Evolutionary conservation across 2,797 vertebrate species (phyloP), one percentile per base, ranked within the genome.

Genomic region (Enoplosus armatus): DNA sequence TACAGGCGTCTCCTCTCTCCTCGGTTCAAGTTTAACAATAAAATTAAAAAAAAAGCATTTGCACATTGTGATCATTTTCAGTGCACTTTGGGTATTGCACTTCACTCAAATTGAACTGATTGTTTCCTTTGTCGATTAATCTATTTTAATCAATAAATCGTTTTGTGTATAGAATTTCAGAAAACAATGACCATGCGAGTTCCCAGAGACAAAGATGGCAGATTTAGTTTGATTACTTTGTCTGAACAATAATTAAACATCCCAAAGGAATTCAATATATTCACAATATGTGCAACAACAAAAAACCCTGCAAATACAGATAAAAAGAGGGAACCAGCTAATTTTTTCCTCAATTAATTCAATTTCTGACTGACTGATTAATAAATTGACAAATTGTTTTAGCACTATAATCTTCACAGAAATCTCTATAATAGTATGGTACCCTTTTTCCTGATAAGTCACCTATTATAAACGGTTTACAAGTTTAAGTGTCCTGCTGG

Each of bases 191-290:
- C 14, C 11, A 8, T 47, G 10, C 10, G 39, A 27, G 24, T 48
- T 48, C 10, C 9, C 10, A 6, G 22, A 11, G 6, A 45, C 27
- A 8, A 26, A 55, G 16, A 24, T 18, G 11, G 16, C 22, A 26
- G 15, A 18, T 51, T 12, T 22, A 69, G 9, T 33, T n/a, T 26
- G 3, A 11, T 22, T 29, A 8, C 10, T 63, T n/a, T 37, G 29
- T 29, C 56, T 72, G 33, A 39, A 51, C 45, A 61, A 53, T 39
- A 51, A 24, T 58, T 35, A 56, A 55, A 59, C 55, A n/a, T 33
- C 54, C 10, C 4, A 26, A 61, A 43, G 15, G 1, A 15, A 48
- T 24, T 26, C 11, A 29, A n/a, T n/a, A n/a, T n/a, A n/a, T n/a
- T 24, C 55, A 41, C 8, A 41, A 43, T 27, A 12, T 39, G 10